Evolutionary conservation across 1,140 invertebrate species (phyloP).

Genomic region (Caenorhabditis tropicalis): DNA sequence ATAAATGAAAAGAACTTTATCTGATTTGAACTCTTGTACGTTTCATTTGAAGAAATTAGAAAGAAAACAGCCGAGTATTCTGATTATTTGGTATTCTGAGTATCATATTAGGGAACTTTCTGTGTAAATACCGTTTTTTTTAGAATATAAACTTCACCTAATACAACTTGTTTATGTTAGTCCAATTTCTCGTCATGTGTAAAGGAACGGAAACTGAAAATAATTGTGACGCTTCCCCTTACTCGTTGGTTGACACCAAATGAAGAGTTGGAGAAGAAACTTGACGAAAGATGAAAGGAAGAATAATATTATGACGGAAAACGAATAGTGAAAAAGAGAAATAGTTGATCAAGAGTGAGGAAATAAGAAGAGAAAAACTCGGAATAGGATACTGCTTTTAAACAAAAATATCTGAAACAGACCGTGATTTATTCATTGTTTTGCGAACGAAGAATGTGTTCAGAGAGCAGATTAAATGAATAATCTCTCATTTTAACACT

Average conservation of each 20-base stretch:
- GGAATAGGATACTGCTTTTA: too few relatives aligned
- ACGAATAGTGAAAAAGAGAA: not conserved
- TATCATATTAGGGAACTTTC: too few relatives aligned
- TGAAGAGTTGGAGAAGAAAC: not conserved
- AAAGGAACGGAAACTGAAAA: conserved; percentile 19
- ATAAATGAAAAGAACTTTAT: not conserved
- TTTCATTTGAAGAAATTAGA: too few relatives aligned
- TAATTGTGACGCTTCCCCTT: conserved; percentile 26
- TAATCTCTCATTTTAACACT: not conserved
- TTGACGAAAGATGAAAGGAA: conserved; percentile 3
- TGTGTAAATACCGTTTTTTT: too few relatives aligned
- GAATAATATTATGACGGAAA: conserved; percentile 21
- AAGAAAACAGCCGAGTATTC: too few relatives aligned
- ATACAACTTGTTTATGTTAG: not conserved
- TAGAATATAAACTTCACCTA: not conserved
- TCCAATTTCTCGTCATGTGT: not conserved
- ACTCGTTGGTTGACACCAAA: not conserved
- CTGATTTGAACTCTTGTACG: too few relatives aligned
- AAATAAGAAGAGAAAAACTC: not conserved
- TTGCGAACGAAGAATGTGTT: not conserved
- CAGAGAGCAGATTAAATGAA: not conserved
- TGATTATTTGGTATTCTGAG: too few relatives aligned
- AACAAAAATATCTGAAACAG: too few relatives aligned
- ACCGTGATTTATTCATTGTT: not conserved
- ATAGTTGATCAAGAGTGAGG: not conserved